Conservation (phyloP, 2,888 invertebrate genomes). For the Amiota minor region DNA sequence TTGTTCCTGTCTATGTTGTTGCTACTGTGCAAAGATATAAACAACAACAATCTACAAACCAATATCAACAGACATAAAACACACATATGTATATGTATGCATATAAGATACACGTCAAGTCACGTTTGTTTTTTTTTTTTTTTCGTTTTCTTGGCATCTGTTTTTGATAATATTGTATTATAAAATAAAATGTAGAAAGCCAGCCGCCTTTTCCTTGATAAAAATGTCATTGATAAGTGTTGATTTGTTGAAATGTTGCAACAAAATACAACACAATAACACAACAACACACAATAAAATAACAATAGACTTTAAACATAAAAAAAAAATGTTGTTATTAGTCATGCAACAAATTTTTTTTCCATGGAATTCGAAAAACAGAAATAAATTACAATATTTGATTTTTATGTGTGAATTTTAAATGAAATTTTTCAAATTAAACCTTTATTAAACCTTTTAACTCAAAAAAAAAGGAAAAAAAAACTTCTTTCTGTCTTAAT, state of each 20-base stretch:
- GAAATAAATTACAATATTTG: too few species aligned
- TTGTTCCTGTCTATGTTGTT: slow-evolving; percentile 43
- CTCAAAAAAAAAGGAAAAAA: too few species aligned
- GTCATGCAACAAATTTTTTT: too few species aligned
- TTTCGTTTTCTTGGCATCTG: slow-evolving; percentile 31
- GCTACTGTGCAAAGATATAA: slow-evolving; percentile 45
- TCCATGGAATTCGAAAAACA: too few species aligned
- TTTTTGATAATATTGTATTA: slow-evolving; percentile 48
- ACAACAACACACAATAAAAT: too few species aligned
- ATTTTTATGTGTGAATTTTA: too few species aligned
- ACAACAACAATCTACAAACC: background rate
- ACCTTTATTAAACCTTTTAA: too few species aligned
- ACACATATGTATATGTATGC: slow-evolving; percentile 34
- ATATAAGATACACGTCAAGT: slow-evolving; percentile 5
- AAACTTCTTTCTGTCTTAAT: too few species aligned
- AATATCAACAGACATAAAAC: slow-evolving; percentile 30
- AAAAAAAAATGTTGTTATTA: too few species aligned
- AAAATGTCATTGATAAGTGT: slow-evolving; percentile 42
- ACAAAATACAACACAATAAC: too few species aligned
- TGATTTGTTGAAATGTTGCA: slow-evolving; percentile 40
- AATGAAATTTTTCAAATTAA: too few species aligned
- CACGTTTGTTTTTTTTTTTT: slow-evolving; percentile 3
- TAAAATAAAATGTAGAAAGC: background rate
- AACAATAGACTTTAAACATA: too few species aligned
- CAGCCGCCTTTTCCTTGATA: slow-evolving; percentile 3